Evolutionary conservation across 2,113 vertebrate species (phyloP), one percentile per base, ranked within the genome.

Genomic region (Paralichthys olivaceus): DNA sequence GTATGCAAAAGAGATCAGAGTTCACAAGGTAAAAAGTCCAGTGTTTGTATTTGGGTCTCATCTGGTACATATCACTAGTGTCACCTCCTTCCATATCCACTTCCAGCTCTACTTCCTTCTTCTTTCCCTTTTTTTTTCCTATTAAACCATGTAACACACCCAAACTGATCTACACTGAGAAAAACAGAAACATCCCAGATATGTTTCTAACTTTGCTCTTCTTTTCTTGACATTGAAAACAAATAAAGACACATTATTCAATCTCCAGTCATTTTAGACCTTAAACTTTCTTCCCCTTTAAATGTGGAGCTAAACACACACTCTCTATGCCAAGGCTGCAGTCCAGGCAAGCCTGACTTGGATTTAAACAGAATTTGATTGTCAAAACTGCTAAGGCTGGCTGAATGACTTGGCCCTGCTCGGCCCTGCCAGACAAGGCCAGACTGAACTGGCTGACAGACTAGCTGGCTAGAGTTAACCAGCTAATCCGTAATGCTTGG

Each of bases 281-380:
- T 80, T 68, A 45, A 70, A 67, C 61, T 69, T 57, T 32, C 68
- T 73, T 79, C 68, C 60, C 64, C 77, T 84, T 89, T 84, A 81
- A 79, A 87, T 67, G 71, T 23, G 1, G 23, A 47, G 68, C 57
- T 60, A 72, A 77, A 84, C 76, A 80, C 80, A 59, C 45, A 62
- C 37, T 64, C 59, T 28, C 43, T 20, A 45, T 84, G 79, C 84
- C 77, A 70, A 43, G 63, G 60, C 81, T 60, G 72, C 65, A 71
- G 79, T 61, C 75, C 72, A 57, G 69, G 63, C 45, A 69, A 72
- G 75, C 85, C 83, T 85, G 89, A 87, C 83, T 86, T 80, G 87
- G 84, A 85, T 91, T 80, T 75, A 62, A 91, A 88, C 79, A 86
- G 79, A 89, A 86, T 87, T 77, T 56, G 74, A 84, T 88, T 84